A percentile compares a stretch with the other conserved stretches of the same genome.
phyloP scores from a whole-genome alignment of 2,797 vertebrate species.

The Spondyliosoma cantharus region DNA sequence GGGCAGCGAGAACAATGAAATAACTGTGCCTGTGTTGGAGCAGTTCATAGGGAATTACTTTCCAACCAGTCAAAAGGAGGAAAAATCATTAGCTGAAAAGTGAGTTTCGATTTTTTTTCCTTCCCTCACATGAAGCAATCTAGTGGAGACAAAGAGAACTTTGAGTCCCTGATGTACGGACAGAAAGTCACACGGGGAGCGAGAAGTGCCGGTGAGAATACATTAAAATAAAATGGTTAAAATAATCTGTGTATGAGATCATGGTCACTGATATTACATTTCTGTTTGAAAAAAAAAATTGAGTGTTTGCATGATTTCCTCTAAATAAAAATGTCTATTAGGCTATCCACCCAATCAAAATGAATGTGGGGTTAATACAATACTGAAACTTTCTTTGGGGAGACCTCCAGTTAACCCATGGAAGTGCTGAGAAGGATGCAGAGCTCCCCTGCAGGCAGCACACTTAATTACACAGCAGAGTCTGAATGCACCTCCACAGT shows the following conservation, averaged over 20 bases:
- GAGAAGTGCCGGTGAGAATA: conserved; percentile 40
- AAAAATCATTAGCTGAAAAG: conserved; percentile 80
- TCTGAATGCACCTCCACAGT: conserved; percentile 17
- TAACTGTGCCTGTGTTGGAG: conserved; percentile 77
- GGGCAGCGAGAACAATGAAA: conserved; percentile 80
- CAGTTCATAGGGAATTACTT: conserved; percentile 79
- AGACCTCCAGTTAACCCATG: conserved; percentile 41
- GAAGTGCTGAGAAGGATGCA: conserved; percentile 66
- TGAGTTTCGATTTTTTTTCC: conserved; percentile 45
- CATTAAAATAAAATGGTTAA: conserved; percentile 43
- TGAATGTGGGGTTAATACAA: conserved; percentile 9
- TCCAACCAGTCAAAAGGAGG: conserved; percentile 80
- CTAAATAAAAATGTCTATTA: neutral
- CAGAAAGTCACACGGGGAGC: conserved; percentile 54
- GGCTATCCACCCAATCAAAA: neutral
- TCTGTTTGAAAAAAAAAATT: conserved; percentile 20
- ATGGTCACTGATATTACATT: conserved; percentile 32
- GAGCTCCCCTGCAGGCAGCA: conserved; percentile 81
- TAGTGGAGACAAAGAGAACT: conserved; percentile 77
- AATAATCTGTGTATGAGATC: conserved; percentile 26
- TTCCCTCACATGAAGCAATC: conserved; percentile 69
- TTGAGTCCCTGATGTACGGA: conserved; percentile 74
- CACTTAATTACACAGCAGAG: conserved; percentile 56
- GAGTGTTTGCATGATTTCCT: conserved; percentile 29
- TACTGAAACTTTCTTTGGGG: conserved; percentile 13